Evolutionary conservation across 1,140 invertebrate genomes (phyloP), one percentile per base, ranked within the genome.

Genomic region (Cherax destructor): DNA sequence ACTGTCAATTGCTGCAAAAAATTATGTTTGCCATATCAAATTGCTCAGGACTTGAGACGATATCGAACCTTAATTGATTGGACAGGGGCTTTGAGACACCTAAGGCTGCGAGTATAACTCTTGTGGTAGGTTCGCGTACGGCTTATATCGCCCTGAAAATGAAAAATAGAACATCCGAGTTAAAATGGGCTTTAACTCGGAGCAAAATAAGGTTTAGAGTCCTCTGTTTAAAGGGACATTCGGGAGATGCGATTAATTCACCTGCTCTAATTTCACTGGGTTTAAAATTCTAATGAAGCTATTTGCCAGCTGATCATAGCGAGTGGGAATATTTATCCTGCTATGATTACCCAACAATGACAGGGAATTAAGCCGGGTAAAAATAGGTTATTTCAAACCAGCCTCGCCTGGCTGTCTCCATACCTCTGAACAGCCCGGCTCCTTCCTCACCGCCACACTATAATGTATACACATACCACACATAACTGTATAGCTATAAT

Each of bases 251-350:
- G 89, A 91, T 91, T 91, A 91, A 91, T 91, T 85, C 83, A 50
- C 83, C 83, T 91, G 81, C 83, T 91, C 89, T 91, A 91, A 91
- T 91, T 91, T 91, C 89, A 84, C 83, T 79, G 69, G 89, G 89
- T 91, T 91, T 91, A 91, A 91, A 91, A 91, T 91, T 91, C 89
- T 91, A 91, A 91, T 91, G 89, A 91, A 91, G 83, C 83, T 85
- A 91, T 91, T 85, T 85, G 89, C 83, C 81, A 78, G 83, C 74
- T 78, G 81, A 85, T 80, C 89, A 85, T 69, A 79, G 83, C 83
- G 77, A 85, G 83, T 61, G 69, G 83, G 83, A 52, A 79, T 91
- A 79, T 91, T 91, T 91, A 85, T 72, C 83, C 89, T 52, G n/a
- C 76, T 74, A 78, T 85, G 83, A 91, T 85, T 91, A 91, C 89